phyloP scores from a whole-genome alignment of 2,113 vertebrate genomes.

The Cyphomyrus plagiostoma region DNA sequence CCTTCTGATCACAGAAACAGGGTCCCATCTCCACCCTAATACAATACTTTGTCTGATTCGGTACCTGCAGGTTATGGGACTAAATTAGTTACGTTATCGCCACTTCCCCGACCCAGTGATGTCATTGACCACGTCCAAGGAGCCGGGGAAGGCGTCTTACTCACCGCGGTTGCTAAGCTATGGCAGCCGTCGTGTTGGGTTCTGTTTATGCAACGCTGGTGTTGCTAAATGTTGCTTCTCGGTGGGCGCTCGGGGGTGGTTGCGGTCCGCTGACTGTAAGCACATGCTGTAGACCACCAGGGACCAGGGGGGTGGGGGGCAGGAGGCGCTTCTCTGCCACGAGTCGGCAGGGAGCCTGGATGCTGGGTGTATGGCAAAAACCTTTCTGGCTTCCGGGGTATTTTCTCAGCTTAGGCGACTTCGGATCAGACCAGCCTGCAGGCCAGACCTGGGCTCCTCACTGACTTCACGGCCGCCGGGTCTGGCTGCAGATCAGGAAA shows the following conservation, averaged over 20 bases:
- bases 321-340: not conserved
- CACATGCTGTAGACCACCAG: slow-evolving; percentile 15
- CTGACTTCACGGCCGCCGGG: not conserved
- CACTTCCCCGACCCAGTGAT: not conserved
- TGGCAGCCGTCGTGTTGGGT: no score
- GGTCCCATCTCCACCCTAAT: not conserved
- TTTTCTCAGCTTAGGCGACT: not conserved
- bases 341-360: not conserved
- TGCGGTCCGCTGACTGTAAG: slow-evolving; percentile 20
- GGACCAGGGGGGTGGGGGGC: not conserved
- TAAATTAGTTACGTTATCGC: not conserved
- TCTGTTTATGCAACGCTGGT: not conserved
- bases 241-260: not conserved
- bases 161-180: not conserved
- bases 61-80: not conserved
- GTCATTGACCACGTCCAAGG: not conserved
- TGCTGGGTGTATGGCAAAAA: not conserved
- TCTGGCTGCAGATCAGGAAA: not conserved
- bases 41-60: not conserved
- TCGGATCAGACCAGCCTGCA: not conserved
- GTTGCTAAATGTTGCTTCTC: slow-evolving; percentile 13
- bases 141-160: not conserved
- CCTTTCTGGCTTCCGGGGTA: not conserved
- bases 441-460: not conserved
- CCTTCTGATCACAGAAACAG: not conserved